Percentiles rank a stretch among this genome's conserved stretches.
Evolutionary conservation across 2,797 vertebrate genomes (phyloP).

Genomic region (Xenops minutus): DNA sequence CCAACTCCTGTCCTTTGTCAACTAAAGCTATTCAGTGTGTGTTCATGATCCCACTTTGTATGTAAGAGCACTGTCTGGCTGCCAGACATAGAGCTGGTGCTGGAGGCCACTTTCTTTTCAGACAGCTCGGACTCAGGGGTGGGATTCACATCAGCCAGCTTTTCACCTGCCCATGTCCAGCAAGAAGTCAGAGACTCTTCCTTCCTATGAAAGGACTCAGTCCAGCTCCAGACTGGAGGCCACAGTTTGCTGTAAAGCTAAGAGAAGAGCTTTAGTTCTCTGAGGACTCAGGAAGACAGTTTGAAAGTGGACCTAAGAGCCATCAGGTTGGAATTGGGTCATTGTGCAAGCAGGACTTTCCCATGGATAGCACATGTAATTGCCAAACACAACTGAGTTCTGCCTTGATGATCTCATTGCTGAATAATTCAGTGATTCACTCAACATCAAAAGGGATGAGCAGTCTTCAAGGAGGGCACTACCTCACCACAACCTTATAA

Average conservation of each 20-base stretch:
- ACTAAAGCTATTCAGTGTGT: background rate
- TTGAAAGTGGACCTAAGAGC: background rate
- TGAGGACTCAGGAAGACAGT: background rate
- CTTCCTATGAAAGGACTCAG: background rate
- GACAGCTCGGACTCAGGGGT: background rate
- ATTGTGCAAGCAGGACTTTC: conserved; percentile 47
- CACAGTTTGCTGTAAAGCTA: background rate
- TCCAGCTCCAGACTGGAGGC: background rate
- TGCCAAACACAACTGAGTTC: conserved; percentile 18
- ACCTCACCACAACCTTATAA: conserved; percentile 6
- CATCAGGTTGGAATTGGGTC: conserved; percentile 17
- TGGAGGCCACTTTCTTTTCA: background rate
- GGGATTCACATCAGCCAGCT: background rate
- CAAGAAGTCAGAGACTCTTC: background rate
- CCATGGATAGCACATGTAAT: conserved; percentile 1
- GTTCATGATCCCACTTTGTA: no score
- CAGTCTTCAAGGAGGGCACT: conserved; percentile 12
- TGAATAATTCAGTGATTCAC: conserved; percentile 62
- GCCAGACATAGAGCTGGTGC: background rate
- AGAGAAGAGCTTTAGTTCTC: background rate
- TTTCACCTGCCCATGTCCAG: background rate
- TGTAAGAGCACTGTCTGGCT: background rate
- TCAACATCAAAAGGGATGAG: conserved; percentile 38
- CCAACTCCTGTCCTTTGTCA: background rate
- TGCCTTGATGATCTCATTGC: conserved; percentile 52